These are phyloP conservation scores for Dysidea cf. avara DNA, from an alignment of 37 sponge, comb jelly and placozoan genomes.

Conservation along the genomic window DNA sequence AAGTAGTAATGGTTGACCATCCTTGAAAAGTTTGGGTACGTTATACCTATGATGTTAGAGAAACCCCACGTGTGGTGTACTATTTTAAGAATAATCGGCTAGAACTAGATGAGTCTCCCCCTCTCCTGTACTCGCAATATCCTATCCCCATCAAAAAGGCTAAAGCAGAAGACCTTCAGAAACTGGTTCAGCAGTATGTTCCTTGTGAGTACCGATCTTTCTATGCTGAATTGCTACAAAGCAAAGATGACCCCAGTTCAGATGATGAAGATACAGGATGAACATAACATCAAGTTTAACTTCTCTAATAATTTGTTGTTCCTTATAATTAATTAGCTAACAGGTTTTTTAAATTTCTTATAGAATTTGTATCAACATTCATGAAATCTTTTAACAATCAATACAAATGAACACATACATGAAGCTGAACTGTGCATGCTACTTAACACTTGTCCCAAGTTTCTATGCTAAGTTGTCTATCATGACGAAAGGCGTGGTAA, in stretches of 20 bases:
- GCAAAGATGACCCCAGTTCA: constrained; percentile 3
- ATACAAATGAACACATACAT: background rate
- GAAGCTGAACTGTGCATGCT: background rate
- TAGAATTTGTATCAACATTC: too few relatives aligned
- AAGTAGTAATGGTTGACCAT: constrained; percentile 21
- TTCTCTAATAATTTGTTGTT: background rate
- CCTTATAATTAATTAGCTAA: too few relatives aligned
- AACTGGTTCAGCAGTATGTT: constrained; percentile 29
- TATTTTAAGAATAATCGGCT: constrained; percentile 5
- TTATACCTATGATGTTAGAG: constrained; percentile 23
- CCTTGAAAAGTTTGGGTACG: constrained; percentile 29
- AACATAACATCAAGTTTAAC: background rate
- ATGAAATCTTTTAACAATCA: background rate
- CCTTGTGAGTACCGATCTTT: constrained; percentile 32
- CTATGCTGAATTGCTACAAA: constrained; percentile 32
- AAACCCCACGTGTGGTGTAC: constrained; percentile 9
- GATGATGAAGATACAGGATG: constrained; percentile 4
- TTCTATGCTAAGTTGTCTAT: constrained; percentile 8
- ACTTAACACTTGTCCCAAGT: constrained; percentile 21
- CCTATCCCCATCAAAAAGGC: constrained; percentile 47
- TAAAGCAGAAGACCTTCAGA: constrained; percentile 49
- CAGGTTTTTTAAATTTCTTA: too few relatives aligned
- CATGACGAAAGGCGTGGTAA: constrained; percentile 23
- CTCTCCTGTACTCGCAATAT: constrained; percentile 22
- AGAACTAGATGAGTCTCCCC: background rate